Evolutionary conservation across 2,113 vertebrate species (phyloP).

Genomic region (Petromus typicus): DNA sequence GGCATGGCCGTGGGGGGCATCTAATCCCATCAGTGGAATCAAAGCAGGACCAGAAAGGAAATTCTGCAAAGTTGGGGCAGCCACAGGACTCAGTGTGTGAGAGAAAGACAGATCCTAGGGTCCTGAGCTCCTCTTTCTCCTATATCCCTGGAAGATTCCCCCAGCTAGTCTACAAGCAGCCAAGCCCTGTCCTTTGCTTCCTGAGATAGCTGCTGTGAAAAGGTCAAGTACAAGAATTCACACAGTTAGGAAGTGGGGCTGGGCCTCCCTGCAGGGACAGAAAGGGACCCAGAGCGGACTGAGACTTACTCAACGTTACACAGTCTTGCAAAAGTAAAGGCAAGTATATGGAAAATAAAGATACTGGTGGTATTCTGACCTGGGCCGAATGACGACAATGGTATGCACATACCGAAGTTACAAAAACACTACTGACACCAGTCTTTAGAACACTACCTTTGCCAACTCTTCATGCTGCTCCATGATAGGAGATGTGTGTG

Average conservation of each 20-base stretch:
- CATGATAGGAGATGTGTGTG: background rate
- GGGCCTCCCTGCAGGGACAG: background rate
- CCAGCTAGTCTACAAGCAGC: background rate
- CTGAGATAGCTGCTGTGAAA: background rate
- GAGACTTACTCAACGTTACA: background rate
- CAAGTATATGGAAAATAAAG: background rate
- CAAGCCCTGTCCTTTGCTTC: background rate
- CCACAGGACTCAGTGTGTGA: background rate
- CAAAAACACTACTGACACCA: background rate
- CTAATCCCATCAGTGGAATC: conserved; percentile 82
- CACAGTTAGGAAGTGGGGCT: background rate
- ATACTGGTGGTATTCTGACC: background rate
- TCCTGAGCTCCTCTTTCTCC: background rate
- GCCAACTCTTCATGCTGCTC: background rate
- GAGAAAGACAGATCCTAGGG: background rate
- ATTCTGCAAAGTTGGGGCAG: conserved; percentile 52
- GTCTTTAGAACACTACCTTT: background rate
- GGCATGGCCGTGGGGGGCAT: background rate
- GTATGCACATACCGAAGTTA: background rate
- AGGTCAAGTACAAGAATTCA: background rate
- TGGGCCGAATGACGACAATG: background rate
- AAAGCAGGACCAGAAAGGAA: conserved; percentile 77
- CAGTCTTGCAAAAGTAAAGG: background rate
- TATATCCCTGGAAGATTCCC: background rate
- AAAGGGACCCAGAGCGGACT: background rate